Conservation (phyloP, 1,140 invertebrate genomes). For the Reticulitermes speratus region DNA sequence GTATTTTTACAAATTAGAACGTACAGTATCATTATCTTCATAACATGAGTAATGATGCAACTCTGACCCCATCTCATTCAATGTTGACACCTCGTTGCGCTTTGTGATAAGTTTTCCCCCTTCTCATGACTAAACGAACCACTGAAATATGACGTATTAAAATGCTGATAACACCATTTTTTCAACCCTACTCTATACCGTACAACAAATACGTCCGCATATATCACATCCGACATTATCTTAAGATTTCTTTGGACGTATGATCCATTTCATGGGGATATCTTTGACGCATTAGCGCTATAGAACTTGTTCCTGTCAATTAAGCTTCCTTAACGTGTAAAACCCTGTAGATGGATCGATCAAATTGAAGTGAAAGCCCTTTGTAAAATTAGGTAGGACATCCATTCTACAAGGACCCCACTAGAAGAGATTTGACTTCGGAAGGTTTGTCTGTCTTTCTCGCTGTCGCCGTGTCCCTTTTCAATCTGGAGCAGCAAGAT, state of each 20-base stretch:
- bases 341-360: neutral
- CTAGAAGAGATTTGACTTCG: neutral
- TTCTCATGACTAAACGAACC: no score
- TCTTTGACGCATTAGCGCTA: neutral
- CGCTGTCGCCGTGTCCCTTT: neutral
- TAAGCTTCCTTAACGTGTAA: neutral
- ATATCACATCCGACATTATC: neutral
- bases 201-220: neutral
- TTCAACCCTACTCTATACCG: no score
- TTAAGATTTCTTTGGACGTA: neutral
- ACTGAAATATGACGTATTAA: no score
- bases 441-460: no score
- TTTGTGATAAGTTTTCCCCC: no score
- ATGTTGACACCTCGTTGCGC: no score
- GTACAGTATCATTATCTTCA: no score
- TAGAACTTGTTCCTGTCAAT: neutral
- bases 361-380: neutral
- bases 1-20: no score
- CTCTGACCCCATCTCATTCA: no score
- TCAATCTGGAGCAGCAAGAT: neutral
- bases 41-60: no score
- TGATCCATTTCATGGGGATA: neutral
- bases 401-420: neutral
- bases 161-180: no score
- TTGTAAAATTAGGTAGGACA: neutral